Evolutionary conservation across 2,888 invertebrate genomes (phyloP), one percentile per base, ranked within the genome.

Genomic region (Conus canariensis): DNA sequence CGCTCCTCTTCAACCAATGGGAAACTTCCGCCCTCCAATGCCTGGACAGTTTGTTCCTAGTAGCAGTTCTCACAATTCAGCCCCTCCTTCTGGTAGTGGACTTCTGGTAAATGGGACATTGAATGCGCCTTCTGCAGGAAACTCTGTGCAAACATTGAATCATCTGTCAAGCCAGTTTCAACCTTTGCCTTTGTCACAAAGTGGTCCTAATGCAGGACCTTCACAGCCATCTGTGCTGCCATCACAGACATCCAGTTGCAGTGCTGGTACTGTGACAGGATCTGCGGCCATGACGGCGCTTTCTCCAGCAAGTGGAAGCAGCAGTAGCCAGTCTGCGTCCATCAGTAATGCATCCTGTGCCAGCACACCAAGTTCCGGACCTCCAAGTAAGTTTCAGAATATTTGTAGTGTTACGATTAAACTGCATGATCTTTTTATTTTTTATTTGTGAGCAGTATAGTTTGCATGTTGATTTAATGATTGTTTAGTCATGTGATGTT

Each of bases 21-120:
- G 83, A 74, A 70, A 58, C 80, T 77, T 70, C 64, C 74, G 80
- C 58, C 90, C 83, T 80, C 88, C 90, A 70, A 82, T 67, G 6
- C 30, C 85, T 30, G 90, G 87, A 67, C 87, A 83, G 59, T 83
- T 70, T 70, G 74, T 82, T 87, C 90, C 90, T 12, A 83, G 88
- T 10, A 83, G 59, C 58, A 87, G 83, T 77, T 70, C 56, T 56
- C 30, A 67, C 30, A 70, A 30, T n/a, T 45, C 70, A 14, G 67
- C 10, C 22, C 58, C 64, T 67, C 80, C 67, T 9, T 30, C 6
- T 16, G 82, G 87, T 25, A 25, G 45, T 25, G 82, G 87, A 22
- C 58, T 19, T 14, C 9, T 80, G 14, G 82, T 87, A 25, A 87
- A 90, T 25, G 87, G 90, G 45, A 80, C 88, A 58, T 9, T 22